Evolutionary conservation across 2,113 vertebrate genomes (phyloP).

Genomic region (Reinhardtius hippoglossoides): DNA sequence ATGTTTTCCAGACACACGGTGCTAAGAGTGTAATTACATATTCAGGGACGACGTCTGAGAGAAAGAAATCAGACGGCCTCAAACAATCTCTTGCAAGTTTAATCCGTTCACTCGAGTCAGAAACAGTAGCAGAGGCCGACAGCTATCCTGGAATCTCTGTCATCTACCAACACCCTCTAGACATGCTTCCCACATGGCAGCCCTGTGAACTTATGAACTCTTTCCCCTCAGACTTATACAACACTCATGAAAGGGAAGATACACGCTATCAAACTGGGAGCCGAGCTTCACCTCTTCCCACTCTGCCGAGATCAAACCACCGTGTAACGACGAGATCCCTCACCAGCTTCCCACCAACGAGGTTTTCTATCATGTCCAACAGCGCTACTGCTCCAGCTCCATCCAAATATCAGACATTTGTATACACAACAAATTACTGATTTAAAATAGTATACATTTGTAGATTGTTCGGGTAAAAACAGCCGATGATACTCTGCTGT

Average conservation of each 20-base stretch:
- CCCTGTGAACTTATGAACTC: slow-evolving; percentile 7
- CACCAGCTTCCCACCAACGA: background rate
- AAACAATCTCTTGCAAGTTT: slow-evolving; percentile 10
- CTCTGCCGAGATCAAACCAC: background rate
- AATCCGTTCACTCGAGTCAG: background rate
- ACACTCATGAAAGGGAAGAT: background rate
- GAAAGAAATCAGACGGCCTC: background rate
- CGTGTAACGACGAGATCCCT: background rate
- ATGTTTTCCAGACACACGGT: background rate
- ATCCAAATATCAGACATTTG: too few relatives aligned
- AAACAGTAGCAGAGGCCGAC: background rate
- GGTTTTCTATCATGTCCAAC: too few relatives aligned
- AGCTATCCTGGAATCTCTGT: background rate
- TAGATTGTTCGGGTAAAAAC: too few relatives aligned
- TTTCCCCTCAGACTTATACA: background rate
- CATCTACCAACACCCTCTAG: background rate
- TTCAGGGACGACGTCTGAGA: background rate
- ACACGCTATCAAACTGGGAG: background rate
- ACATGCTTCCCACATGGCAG: background rate
- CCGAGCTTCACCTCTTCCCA: background rate
- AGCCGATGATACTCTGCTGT: too few relatives aligned
- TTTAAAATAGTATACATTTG: too few relatives aligned
- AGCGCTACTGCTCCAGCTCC: too few relatives aligned
- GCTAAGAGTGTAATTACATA: background rate
- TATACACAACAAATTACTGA: too few relatives aligned